Percentiles rank a stretch among this genome's conserved stretches.
phyloP scores from a whole-genome alignment of 2,888 invertebrate genomes.

The Lepas anatifera region DNA sequence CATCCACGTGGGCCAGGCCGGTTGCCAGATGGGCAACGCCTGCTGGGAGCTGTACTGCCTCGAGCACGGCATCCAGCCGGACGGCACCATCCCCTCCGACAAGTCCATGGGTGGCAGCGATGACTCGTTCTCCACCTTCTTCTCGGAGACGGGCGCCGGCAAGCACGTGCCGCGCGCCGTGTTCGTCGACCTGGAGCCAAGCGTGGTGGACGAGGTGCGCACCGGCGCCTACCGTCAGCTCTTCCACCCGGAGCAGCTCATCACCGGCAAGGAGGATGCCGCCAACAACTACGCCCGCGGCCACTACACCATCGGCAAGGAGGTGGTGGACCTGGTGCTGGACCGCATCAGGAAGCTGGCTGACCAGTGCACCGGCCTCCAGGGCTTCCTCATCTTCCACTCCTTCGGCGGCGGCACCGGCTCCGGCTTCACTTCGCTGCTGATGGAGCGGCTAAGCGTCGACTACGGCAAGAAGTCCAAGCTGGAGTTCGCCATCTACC shows the following conservation, averaged over 20 bases:
- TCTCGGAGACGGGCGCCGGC: no score
- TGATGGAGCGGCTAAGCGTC: no score
- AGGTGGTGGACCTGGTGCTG: constrained; percentile 22
- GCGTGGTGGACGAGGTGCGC: constrained; percentile 23
- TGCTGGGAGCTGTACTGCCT: constrained; percentile 27
- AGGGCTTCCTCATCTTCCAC: no score
- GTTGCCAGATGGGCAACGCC: constrained; percentile 26
- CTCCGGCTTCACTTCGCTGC: no score
- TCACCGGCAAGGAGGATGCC: constrained; percentile 25
- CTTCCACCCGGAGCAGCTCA: constrained; percentile 20
- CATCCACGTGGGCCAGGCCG: constrained; percentile 30
- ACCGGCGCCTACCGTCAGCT: constrained; percentile 22
- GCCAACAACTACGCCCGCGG: constrained; percentile 25
- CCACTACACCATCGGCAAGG: constrained; percentile 25
- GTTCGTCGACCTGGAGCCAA: no score
- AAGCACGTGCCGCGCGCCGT: no score
- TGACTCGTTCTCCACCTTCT: no score
- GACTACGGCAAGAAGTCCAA: no score
- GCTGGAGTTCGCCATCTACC: no score
- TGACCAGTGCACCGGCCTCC: constrained; percentile 17
- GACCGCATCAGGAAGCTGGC: constrained; percentile 21
- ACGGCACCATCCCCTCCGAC: no score
- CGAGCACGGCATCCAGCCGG: constrained; percentile 26
- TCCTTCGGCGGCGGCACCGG: no score
- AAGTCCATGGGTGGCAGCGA: no score